Base-by-base conservation (phyloP, 2,113 vertebrate species). In the Phylloscopus whistleri region DNA sequence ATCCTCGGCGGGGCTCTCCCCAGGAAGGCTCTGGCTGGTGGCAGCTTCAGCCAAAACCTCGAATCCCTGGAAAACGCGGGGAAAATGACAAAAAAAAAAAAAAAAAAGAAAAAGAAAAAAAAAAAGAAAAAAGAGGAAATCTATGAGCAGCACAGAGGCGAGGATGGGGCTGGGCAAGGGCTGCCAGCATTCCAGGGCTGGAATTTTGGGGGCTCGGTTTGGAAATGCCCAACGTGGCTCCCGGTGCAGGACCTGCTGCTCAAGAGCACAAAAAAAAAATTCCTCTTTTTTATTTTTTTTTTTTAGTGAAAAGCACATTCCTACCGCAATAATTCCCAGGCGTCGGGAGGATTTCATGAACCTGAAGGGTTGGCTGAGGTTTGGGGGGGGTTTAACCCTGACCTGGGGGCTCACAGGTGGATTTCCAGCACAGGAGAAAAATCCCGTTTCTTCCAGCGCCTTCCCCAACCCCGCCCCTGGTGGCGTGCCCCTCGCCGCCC, bases 151-250 rank as follows among this genome's bases (percentile, higher is more conserved):
- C 48, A 30, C 2, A 14, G 39, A 76, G 68, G 49, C 2, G 3
- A 67, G 56, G 33, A 41, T 0, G 5, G 53, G 43, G 26, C 16
- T 9, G 6, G 41, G 60, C 27, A 41, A 63, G 37, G 60, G 12
- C 59, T 41, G 37, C 37, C 37, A 41, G 24, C 11, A 0, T 12
- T 51, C 1, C 9, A 27, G 62, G 62, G 39, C 24, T 67, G 55
- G 63, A 51, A 53, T 23, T 44, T 9, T 31, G 30, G 20, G n/a
- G 64, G 77, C 49, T 93, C 48, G 0, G 48, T 11, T 33, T 30
- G 89, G 62, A 22, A 66, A 44, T 3, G 9, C 49, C 39, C 2
- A 0, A 0, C 0, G 0, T 10, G 30, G 48, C 49, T 72, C 56
- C 66, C 0, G 0, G 58, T 1, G 1, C 24, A 28, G 33, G 21